Base-by-base conservation (phyloP, 2,888 invertebrate species). In the Lissonota sp. region DNA sequence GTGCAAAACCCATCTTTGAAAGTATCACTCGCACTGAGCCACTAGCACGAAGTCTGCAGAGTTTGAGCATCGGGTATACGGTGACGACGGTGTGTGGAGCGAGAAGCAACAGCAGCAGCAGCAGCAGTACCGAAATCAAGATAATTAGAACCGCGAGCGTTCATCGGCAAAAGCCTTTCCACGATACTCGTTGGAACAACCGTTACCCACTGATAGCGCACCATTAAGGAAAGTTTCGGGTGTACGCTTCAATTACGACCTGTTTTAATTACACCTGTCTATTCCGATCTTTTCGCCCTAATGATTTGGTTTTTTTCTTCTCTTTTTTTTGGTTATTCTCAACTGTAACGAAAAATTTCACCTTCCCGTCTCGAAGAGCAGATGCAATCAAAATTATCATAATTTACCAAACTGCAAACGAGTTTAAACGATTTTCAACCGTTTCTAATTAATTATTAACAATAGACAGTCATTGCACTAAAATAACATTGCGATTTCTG, bases 181-280 rank as follows among this genome's bases (percentile, higher is more conserved):
- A 66, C 74, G 81, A 85, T 88, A 88, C 89, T 90, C 89, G 87
- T 89, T 90, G 87, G 86, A 90, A 88, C 88, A 87, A 86, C 84
- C 88, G 86, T 87, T 89, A 89, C 86, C 74, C 86, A 85, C 87
- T 87, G 89, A 90, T 90, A 90, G 87, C 86, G 86, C 82, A 85
- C 89, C 87, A 90, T 90, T 90, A 90, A 85, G 85, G 83, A 79
- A 86, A 90, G 86, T 89, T 91, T 89, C 85, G 87, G 85, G 86
- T 86, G 85, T 88, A 86, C 87, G 85, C 87, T 88, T 87, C 87
- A 88, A 90, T 90, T 90, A 87, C 86, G 83, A 82, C 80, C 83
- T 82, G 86, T 88, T 89, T 89, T 90, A 90, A 90, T 90, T 90
- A 88, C 86, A 87, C 83, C 87, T 82, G 86, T 84, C 86, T 87